Base-by-base conservation (phyloP, 92 coral and sea anemone species). In the Meandrina meandrites region DNA sequence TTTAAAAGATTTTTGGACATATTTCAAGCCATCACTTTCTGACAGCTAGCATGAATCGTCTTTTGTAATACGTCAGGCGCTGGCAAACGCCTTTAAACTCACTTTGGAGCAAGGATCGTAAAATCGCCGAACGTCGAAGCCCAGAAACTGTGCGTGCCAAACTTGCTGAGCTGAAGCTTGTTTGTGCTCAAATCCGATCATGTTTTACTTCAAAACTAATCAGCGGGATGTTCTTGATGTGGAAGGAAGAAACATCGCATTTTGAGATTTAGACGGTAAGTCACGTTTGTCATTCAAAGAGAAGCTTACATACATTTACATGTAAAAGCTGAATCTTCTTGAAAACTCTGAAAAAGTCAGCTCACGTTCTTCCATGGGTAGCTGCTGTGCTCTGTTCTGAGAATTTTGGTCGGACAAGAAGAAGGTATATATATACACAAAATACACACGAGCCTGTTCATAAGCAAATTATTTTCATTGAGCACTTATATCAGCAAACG, bases 41-140 rank as follows among this genome's bases (percentile, higher is more conserved):
- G 87, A 84, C 87, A 84, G 80, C 79, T 75, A 8, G 40, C 28
- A 84, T 84, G 87, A 84, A 84, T 84, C 80, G 45, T 19, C 54
- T 54, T 28, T 84, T 74, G 87, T 84, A 62, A 84, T 73, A 42
- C 22, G 54, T 54, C 80, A 19, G 56, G 78, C 78, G 35, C 78
- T 42, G 78, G 42, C 35, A 24, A 24, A 74, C 60, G 87, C 87
- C 87, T 54, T 74, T 74, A 36, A 74, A 31, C 60, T 31, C 4
- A 1, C 34, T 31, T 69, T 48, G 60, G 86, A 66, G 70, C 36
- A 35, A 30, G 54, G n/a, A 36, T 36, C 40, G 78, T 6, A 21
- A 34, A 60, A 57, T 35, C 60, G 68, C 19, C 21, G 22, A 53
- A 22, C 1, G 68, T 81, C 58, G 71, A 57, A 82, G 31, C 19